Base-by-base conservation (phyloP, 2,113 vertebrate species). In the Urocolius indicus region DNA sequence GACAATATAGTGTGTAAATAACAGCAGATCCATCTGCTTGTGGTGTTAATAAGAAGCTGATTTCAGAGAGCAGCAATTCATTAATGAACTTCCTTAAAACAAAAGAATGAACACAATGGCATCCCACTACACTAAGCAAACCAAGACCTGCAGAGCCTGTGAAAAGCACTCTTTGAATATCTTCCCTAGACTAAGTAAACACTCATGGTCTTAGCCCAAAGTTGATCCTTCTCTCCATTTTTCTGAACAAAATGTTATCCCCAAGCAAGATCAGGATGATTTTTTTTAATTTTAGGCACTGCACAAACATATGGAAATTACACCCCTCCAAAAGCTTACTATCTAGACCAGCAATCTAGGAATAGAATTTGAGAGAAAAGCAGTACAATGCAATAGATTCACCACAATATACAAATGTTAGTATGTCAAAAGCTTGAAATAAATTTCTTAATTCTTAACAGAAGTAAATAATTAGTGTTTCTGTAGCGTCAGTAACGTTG, bases 1-100 rank as follows among this genome's bases (percentile, higher is more conserved):
- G 59, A 94, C 65, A 72, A 78, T 87, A 71, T 11, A 73, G 13
- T 51, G 62, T 21, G 68, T 82, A 91, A 94, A 93, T 61, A 96
- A 58, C 46, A 87, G 89, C 87, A 95, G 78, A 65, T 90, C 68
- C 67, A 81, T 76, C 91, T 84, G 75, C 9, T 16, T 19, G 38
- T 2, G 1, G 69, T 2, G 7, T 54, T 77, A 65, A 84, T 21
- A 20, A 87, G 88, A 59, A 84, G 57, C 52, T 59, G 55, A 41
- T 92, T 67, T 66, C 52, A n/a, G 72, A 90, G 24, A 71, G 49
- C 17, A 68, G 54, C 3, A 4, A 38, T 79, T 74, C 51, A 46
- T 61, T 69, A 79, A 68, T 76, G 49, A 79, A 36, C 15, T 24
- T 67, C 54, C 41, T 79, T 61, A 27, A 79, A 68, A 58, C 4